Conservation (phyloP, 2,113 vertebrate genomes). For the Macroglossus sobrinus region DNA sequence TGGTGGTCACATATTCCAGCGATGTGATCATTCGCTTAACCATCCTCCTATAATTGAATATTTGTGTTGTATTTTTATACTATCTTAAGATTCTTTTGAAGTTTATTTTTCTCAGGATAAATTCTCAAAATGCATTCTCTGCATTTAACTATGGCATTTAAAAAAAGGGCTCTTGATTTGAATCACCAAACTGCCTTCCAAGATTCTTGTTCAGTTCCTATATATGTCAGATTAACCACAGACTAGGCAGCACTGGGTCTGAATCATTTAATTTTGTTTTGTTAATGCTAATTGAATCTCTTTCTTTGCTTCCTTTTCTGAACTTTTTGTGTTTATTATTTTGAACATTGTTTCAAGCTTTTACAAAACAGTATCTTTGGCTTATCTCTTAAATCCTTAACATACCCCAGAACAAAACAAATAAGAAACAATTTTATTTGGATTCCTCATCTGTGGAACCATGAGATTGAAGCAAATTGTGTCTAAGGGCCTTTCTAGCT, state of each 20-base stretch:
- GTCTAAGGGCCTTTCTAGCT: neutral
- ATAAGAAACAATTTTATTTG: neutral
- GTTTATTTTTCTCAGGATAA: neutral
- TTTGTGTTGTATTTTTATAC: neutral
- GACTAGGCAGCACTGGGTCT: neutral
- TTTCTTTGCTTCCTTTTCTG: neutral
- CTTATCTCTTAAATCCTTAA: neutral
- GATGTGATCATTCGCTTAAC: neutral
- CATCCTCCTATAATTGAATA: neutral
- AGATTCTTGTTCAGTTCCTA: neutral
- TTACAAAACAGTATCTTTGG: neutral
- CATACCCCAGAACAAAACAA: neutral
- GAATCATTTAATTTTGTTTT: neutral
- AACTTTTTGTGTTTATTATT: neutral
- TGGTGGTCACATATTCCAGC: neutral
- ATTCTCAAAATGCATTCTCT: neutral
- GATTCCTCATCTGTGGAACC: neutral
- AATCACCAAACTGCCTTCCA: neutral
- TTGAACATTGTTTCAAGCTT: neutral
- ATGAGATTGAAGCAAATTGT: neutral
- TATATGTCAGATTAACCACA: neutral
- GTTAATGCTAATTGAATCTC: neutral
- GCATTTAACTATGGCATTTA: neutral
- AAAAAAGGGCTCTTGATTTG: neutral
- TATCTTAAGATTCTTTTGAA: neutral